Conservation (phyloP, 2,888 invertebrate genomes). For the Kryphioiulus occultus region DNA sequence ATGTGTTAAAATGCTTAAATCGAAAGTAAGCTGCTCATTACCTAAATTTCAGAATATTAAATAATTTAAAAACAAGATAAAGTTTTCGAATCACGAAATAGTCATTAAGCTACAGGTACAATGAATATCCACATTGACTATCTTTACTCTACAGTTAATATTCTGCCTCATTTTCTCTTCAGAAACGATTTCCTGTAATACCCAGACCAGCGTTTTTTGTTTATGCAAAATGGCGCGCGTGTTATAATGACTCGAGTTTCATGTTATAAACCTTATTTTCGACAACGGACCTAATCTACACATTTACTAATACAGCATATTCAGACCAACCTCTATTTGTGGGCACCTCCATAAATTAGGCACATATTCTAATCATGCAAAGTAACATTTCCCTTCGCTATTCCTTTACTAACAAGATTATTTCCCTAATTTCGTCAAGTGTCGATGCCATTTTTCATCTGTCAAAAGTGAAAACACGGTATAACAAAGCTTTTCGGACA, state of each 20-base stretch:
- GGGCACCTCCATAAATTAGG: not conserved
- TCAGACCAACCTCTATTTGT: not conserved
- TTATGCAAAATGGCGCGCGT: not conserved
- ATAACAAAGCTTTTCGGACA: too few species aligned
- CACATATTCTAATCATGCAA: not conserved
- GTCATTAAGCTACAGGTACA: too few species aligned
- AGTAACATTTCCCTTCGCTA: not conserved
- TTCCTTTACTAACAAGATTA: too few species aligned
- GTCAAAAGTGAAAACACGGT: too few species aligned
- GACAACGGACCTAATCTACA: not conserved
- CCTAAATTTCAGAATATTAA: not conserved
- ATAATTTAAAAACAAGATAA: not conserved
- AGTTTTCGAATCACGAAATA: not conserved
- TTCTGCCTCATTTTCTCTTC: not conserved
- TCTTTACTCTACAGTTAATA: not conserved
- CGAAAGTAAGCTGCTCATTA: not conserved
- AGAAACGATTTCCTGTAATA: slow-evolving; percentile 6
- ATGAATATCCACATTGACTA: too few species aligned
- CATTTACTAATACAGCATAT: not conserved
- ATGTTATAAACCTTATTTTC: not conserved
- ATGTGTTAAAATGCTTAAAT: not conserved
- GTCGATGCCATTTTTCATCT: too few species aligned
- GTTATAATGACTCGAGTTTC: not conserved
- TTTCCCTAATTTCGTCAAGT: too few species aligned
- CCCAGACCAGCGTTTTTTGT: not conserved